Evolutionary conservation across 23 tunicate species (phyloP), one percentile per base, ranked within the genome.

Genomic region (Trididemnum nubilum): DNA sequence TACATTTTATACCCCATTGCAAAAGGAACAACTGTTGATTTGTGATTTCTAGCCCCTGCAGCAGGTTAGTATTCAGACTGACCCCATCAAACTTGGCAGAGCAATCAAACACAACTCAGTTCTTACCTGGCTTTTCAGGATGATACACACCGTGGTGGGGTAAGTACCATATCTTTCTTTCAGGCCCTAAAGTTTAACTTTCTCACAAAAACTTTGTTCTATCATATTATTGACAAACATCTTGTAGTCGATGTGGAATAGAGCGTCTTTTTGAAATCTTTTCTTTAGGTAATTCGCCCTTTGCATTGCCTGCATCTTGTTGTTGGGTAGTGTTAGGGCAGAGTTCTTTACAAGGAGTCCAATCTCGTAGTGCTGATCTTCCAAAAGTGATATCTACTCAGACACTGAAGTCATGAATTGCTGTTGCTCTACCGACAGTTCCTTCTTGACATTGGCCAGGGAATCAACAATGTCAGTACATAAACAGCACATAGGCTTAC

Each of bases 161-260:
- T n/a, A n/a, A n/a, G n/a, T n/a, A n/a, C n/a, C n/a, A n/a, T n/a
- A n/a, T n/a, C n/a, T n/a, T n/a, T n/a, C n/a, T n/a, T n/a, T n/a
- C n/a, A n/a, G n/a, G n/a, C n/a, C n/a, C n/a, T n/a, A n/a, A n/a
- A n/a, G n/a, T n/a, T n/a, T n/a, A n/a, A n/a, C n/a, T n/a, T n/a
- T n/a, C 57, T 49, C 57, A 49, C 57, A 49, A 49, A 9, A 82
- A 33, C 79, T 66, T 71, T 82, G 64, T n/a, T 21, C 70, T 21
- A 84, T 84, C 88, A 74, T 84, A 28, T 84, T 82, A 25, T 76
- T 1, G 19, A 84, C 70, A 50, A 84, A 84, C 1, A 50, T 37
- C 15, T 40, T 36, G 74, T 84, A 84, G 25, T 84, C 82, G 1
- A 32, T 30, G 40, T 44, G 65, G 34, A 84, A 75, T 9, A 75